Percentiles rank a stretch among this genome's conserved stretches.
Conservation (phyloP, 2,113 vertebrate genomes). For the Saguinus imperator region DNA sequence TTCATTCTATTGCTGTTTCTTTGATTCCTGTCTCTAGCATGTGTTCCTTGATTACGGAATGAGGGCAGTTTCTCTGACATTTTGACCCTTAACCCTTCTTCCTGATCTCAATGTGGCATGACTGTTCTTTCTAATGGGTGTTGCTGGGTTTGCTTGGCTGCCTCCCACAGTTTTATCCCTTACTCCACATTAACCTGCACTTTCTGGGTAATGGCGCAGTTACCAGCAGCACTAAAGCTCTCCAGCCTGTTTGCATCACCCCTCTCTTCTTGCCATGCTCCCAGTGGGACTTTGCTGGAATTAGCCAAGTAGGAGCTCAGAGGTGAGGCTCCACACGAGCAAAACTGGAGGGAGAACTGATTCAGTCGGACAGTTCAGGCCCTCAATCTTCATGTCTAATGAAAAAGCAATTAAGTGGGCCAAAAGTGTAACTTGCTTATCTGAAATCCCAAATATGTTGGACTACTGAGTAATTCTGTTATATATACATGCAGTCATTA, state of each 20-base stretch:
- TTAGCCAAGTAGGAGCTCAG: constrained; percentile 24
- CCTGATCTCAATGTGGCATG: constrained; percentile 50
- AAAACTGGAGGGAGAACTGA: neutral
- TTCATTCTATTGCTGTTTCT: neutral
- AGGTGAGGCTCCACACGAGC: constrained; percentile 6
- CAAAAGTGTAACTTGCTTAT: neutral
- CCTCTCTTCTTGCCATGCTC: constrained; percentile 1
- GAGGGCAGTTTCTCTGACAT: neutral
- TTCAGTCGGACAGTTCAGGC: neutral
- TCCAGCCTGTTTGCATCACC: neutral
- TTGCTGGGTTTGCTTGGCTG: neutral
- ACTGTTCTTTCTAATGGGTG: neutral
- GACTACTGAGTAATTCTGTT: neutral
- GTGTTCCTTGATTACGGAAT: constrained; percentile 52
- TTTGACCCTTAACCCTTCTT: constrained; percentile 11
- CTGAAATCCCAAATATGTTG: neutral
- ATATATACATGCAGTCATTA: neutral
- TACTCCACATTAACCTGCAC: constrained; percentile 59
- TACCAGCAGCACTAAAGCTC: neutral
- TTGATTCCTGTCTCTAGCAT: neutral
- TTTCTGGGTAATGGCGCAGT: constrained; percentile 32
- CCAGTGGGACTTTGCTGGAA: neutral
- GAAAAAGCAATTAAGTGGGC: neutral
- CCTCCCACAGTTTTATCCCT: constrained; percentile 21
- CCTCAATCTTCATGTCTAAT: neutral